Percentiles rank a stretch among this genome's conserved stretches.
Evolutionary conservation across 2,888 invertebrate genomes (phyloP).

Genomic region (Drosophila affinis): DNA sequence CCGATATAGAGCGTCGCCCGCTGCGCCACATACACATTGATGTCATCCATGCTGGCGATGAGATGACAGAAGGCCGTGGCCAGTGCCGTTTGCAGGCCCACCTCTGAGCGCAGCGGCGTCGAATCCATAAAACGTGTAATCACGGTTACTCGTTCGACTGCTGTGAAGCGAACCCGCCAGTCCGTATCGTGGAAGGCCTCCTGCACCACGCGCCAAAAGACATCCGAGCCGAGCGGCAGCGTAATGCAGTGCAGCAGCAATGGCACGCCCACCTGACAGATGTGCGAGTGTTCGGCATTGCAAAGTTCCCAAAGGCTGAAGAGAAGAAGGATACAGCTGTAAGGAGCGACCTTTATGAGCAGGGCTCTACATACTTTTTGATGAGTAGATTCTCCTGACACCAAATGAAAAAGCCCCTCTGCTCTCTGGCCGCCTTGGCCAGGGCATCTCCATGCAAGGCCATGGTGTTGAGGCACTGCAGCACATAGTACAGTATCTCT

Average conservation of each 20-base stretch:
- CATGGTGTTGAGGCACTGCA: constrained; percentile 95
- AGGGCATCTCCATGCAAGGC: constrained; percentile 97
- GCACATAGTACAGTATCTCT: constrained; percentile 95
- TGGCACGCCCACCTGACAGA: constrained; percentile 96
- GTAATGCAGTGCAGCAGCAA: constrained; percentile 97
- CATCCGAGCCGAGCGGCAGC: constrained; percentile 95
- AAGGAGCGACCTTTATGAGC: not conserved
- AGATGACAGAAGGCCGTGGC: constrained; percentile 98
- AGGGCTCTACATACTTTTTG: constrained; percentile 88
- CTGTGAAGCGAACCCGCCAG: constrained; percentile 95
- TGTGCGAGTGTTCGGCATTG: constrained; percentile 96
- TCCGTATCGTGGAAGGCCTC: constrained; percentile 96
- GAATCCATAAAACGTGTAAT: constrained; percentile 97
- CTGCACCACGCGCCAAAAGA: constrained; percentile 97
- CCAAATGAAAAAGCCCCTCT: constrained; percentile 96
- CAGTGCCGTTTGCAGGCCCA: constrained; percentile 94
- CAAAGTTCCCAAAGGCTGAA: constrained; percentile 95
- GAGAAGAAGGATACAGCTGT: constrained; percentile 2
- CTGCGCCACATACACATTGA: constrained; percentile 97
- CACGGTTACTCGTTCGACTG: constrained; percentile 97
- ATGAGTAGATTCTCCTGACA: constrained; percentile 97
- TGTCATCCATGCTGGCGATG: constrained; percentile 97
- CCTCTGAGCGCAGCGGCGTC: constrained; percentile 92
- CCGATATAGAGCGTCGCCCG: constrained; percentile 95
- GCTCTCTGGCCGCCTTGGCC: constrained; percentile 92